phyloP scores from a whole-genome alignment of 2,888 invertebrate genomes.

The Calliopum simillimum region DNA sequence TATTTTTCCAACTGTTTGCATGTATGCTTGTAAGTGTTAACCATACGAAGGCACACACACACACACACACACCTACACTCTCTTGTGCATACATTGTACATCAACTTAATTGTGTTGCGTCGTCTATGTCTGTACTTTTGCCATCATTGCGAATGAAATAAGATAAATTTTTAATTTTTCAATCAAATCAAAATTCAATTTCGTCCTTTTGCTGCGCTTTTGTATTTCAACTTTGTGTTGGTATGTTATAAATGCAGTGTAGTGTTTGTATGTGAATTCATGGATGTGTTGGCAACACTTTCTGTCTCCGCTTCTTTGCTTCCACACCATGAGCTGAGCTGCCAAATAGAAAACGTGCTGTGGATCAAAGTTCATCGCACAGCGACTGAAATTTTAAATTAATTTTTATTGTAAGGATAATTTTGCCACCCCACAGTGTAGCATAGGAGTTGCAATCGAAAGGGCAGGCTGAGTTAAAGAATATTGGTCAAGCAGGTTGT shows the following conservation, averaged over 20 bases:
- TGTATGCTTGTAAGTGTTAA: not conserved
- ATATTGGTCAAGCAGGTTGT: no score
- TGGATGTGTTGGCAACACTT: conserved; percentile 13
- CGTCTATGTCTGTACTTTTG: conserved; percentile 21
- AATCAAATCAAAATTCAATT: conserved; percentile 53
- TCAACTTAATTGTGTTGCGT: conserved; percentile 29
- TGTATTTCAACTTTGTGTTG: conserved; percentile 12
- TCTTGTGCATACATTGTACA: not conserved
- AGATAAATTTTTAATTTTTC: conserved; percentile 55
- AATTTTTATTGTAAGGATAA: conserved; percentile 1
- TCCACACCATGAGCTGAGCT: not conserved
- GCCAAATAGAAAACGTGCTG: conserved; percentile 24
- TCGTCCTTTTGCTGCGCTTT: conserved; percentile 42
- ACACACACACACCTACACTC: not conserved
- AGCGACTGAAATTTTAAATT: conserved; percentile 23
- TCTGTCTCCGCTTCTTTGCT: conserved; percentile 1
- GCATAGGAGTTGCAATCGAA: no score
- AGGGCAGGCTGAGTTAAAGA: no score
- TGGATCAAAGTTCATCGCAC: conserved; percentile 9
- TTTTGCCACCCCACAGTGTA: no score
- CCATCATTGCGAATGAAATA: conserved; percentile 45
- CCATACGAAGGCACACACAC: not conserved
- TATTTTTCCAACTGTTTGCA: no score
- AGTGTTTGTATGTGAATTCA: not conserved
- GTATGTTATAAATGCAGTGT: not conserved